These are phyloP conservation scores for Anarhynchus alexandrinus DNA, from an alignment of 2,113 vertebrate species.

Conservation along the genomic window DNA sequence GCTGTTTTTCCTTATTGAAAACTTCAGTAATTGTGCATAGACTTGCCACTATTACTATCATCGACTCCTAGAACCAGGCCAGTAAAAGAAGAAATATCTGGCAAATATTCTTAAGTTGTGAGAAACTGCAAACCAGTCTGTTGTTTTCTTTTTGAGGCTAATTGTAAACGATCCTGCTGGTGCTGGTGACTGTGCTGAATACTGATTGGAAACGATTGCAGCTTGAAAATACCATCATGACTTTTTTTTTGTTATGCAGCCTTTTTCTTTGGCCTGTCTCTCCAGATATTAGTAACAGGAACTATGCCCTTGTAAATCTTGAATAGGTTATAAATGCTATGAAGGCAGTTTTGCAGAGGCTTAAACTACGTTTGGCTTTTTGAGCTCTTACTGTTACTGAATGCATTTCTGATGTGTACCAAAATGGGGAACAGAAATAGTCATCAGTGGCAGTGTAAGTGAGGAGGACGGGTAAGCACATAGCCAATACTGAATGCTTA, in stretches of 20 bases:
- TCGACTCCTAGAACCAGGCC: background rate
- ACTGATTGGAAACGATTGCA: background rate
- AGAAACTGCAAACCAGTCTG: background rate
- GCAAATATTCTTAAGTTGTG: background rate
- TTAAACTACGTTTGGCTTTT: background rate
- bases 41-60: background rate
- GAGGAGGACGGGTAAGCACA: background rate
- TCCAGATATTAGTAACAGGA: background rate
- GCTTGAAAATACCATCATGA: background rate
- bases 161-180: background rate
- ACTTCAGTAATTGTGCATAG: background rate
- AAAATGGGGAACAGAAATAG: background rate
- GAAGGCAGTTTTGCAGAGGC: background rate
- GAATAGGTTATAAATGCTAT: background rate
- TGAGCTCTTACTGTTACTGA: background rate
- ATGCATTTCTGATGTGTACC: background rate
- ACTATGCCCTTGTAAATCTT: background rate
- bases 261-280: background rate
- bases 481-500: background rate
- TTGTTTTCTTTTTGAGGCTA: background rate
- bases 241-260: background rate
- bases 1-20: background rate
- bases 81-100: background rate
- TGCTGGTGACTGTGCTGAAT: background rate
- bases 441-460: fast-evolving